Conservation (phyloP, 2,113 vertebrate species). For the Cynopterus brachyotis region DNA sequence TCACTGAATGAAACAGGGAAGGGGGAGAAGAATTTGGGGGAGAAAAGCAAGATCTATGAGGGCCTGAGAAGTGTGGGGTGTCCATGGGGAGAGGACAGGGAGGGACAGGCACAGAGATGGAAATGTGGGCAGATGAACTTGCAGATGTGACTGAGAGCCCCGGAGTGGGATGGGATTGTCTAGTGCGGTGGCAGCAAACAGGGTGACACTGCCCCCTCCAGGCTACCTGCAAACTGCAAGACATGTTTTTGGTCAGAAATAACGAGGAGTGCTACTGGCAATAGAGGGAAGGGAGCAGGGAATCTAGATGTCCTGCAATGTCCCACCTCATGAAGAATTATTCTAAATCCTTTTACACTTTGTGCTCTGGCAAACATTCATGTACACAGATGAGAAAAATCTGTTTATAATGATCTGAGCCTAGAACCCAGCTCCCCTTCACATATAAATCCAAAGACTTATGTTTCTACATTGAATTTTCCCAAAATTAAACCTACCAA, state of each 20-base stretch:
- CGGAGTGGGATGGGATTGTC: rapidly evolving
- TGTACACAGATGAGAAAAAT: neutral
- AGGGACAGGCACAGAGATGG: neutral
- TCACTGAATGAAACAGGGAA: neutral
- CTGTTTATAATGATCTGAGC: neutral
- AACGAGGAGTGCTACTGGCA: neutral
- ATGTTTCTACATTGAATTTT: neutral
- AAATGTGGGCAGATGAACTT: neutral
- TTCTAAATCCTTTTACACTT: neutral
- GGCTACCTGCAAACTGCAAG: neutral
- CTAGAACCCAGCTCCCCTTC: neutral
- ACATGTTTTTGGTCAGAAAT: neutral
- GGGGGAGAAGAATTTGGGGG: neutral
- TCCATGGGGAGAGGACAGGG: neutral
- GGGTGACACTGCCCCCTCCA: constrained; percentile 47
- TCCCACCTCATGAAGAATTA: neutral
- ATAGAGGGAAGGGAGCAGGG: neutral
- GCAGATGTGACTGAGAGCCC: neutral
- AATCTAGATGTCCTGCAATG: neutral
- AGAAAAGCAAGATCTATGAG: neutral
- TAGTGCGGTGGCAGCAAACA: neutral
- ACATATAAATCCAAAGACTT: neutral
- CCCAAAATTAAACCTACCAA: neutral
- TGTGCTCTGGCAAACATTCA: neutral
- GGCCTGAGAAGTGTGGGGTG: rapidly evolving